A percentile compares a stretch with the other conserved stretches of the same genome.
These are phyloP conservation scores for Diadophis punctatus DNA, from an alignment of 2,113 vertebrate genomes.

Conservation along the genomic window DNA sequence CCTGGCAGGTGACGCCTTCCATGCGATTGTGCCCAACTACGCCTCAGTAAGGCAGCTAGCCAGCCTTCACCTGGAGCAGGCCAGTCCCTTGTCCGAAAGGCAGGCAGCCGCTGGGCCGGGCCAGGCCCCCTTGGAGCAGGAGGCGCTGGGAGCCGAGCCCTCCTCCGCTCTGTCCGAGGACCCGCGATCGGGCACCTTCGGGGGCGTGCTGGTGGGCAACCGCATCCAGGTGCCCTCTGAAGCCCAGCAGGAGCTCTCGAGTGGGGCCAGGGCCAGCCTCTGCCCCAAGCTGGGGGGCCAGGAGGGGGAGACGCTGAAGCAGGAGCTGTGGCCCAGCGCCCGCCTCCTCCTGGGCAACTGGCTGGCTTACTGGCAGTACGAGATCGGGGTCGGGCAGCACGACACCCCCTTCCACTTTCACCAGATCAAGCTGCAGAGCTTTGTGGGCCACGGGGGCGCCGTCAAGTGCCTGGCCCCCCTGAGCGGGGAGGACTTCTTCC, in stretches of 20 bases:
- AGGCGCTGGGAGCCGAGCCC: slow-evolving; percentile 54
- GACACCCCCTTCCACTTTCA: slow-evolving; percentile 95
- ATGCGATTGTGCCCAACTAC: slow-evolving; percentile 83
- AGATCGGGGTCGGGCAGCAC: slow-evolving; percentile 92
- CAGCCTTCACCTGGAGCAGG: slow-evolving; percentile 78
- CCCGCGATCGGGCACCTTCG: slow-evolving; percentile 88
- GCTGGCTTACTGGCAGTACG: slow-evolving; percentile 98
- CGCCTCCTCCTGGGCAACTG: slow-evolving; percentile 93
- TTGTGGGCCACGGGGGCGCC: slow-evolving; percentile 86
- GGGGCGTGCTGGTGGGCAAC: slow-evolving; percentile 91
- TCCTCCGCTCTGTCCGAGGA: slow-evolving; percentile 71
- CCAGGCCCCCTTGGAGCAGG: slow-evolving; percentile 50
- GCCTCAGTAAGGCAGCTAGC: slow-evolving; percentile 83
- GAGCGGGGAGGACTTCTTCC: slow-evolving; percentile 90
- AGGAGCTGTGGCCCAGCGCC: slow-evolving; percentile 83
- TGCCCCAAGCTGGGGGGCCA: slow-evolving; percentile 32
- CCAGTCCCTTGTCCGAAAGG: slow-evolving; percentile 67
- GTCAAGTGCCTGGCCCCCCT: slow-evolving; percentile 86
- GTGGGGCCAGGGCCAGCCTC: slow-evolving; percentile 61
- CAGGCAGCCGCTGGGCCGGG: slow-evolving; percentile 39
- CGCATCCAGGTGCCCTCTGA: slow-evolving; percentile 88
- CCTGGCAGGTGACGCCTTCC: slow-evolving; percentile 78
- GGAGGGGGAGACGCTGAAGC: slow-evolving; percentile 85
- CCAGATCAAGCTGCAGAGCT: slow-evolving; percentile 95
- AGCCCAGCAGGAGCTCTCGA: slow-evolving; percentile 50